Base-by-base conservation (phyloP, 1,140 invertebrate genomes). In the Pygmarrhopalites habei region DNA sequence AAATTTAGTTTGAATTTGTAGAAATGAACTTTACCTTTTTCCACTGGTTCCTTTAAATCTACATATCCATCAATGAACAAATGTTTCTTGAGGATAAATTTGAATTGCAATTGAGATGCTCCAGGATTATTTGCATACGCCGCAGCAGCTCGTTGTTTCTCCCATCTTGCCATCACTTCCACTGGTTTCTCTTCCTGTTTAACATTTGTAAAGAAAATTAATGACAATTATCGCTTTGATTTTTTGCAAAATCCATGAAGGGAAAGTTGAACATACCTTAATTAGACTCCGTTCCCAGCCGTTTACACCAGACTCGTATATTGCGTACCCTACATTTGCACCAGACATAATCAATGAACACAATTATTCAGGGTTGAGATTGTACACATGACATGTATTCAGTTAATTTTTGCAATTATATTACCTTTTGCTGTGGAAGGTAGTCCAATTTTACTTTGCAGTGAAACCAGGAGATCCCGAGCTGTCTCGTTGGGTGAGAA, bases 81-180 rank as follows among this genome's bases (percentile, higher is more conserved):
- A 72, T 95, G 92, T 80, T 98, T 98, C 79, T 96, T 90, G 72
- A 90, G 88, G 26, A 91, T 78, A 74, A 91, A 87, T 25, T 68
- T 71, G 28, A 74, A 62, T 87, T 83, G 75, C 82, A 81, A 70
- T 35, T 35, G 32, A 82, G 81, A 66, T 79, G 78, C 3, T 73
- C 73, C 19, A 72, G 70, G 70, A 72, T 57, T 58, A 60, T 55
- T 72, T 55, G 59, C 81, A 69, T 74, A 80, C 72, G 74, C 81
- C 66, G 80, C 82, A 72, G 75, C 82, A 23, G 81, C 79, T n/a
- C 77, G 77, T 62, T 86, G 80, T 67, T 87, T 83, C 76, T 97
- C 94, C 93, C 94, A 96, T 75, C 93, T 90, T 0, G 92, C 91
- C 81, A 97, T 87, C 17, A 95, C 91, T 75, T 97, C 94, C 2